A percentile compares a stretch with the other conserved stretches of the same genome.
These are phyloP conservation scores for Chromis chromis DNA, from an alignment of 2,797 vertebrate genomes.

Conservation along the genomic window DNA sequence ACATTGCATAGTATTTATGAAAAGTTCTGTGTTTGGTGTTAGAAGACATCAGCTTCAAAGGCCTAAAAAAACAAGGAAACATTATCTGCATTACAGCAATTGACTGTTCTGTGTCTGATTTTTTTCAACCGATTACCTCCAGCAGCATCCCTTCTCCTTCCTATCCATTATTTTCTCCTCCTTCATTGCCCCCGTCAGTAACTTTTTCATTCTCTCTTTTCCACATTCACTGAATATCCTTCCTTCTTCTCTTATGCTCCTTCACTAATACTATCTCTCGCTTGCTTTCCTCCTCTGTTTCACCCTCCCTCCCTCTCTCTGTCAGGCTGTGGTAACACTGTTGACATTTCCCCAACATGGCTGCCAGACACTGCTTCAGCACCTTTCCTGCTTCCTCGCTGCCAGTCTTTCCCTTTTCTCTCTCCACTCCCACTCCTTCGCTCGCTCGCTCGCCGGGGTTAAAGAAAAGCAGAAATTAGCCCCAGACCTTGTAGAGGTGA, in stretches of 20 bases:
- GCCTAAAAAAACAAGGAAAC: slow-evolving; percentile 2
- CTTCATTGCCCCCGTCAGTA: slow-evolving; percentile 41
- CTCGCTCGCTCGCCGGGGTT: slow-evolving; percentile 74
- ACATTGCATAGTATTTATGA: not conserved
- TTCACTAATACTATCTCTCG: slow-evolving; percentile 11
- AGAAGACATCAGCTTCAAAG: slow-evolving; percentile 17
- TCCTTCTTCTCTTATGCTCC: slow-evolving; percentile 1
- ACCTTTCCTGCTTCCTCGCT: slow-evolving; percentile 78
- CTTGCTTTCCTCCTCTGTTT: not conserved
- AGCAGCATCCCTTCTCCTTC: slow-evolving; percentile 23
- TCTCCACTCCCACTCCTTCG: slow-evolving; percentile 28
- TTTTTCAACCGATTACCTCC: slow-evolving; percentile 48
- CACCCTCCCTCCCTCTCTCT: slow-evolving; percentile 37
- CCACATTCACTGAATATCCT: not conserved
- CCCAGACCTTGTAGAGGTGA: slow-evolving; percentile 87
- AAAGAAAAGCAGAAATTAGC: slow-evolving; percentile 84
- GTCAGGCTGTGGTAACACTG: slow-evolving; percentile 71
- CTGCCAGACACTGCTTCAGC: slow-evolving; percentile 82
- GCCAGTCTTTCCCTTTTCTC: slow-evolving; percentile 15
- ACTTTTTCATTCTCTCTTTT: not conserved
- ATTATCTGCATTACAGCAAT: slow-evolving; percentile 25
- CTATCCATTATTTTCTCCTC: slow-evolving; percentile 48
- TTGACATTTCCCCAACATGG: slow-evolving; percentile 90
- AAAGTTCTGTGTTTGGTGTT: not conserved
- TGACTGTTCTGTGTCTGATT: slow-evolving; percentile 26